Evolutionary conservation across 1,140 invertebrate species (phyloP).

Genomic region (Saccostrea echinata): DNA sequence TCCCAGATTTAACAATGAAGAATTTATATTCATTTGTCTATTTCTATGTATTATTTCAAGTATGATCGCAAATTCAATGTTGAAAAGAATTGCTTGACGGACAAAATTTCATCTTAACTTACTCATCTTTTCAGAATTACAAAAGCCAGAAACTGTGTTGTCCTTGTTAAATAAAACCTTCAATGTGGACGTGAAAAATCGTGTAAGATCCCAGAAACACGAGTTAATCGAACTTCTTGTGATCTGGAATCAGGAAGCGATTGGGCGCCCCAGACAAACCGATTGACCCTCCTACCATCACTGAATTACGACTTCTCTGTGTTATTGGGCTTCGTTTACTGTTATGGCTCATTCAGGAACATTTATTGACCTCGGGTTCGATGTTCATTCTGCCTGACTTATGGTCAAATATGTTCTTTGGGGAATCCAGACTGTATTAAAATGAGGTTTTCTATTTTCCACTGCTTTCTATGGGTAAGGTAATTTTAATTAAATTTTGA

Average conservation of each 20-base stretch:
- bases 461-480: neutral
- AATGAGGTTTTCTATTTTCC: neutral
- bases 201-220: neutral
- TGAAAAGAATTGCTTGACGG: no score
- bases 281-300: neutral
- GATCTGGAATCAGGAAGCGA: neutral
- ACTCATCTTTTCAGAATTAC: no score
- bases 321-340: neutral
- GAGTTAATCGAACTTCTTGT: neutral
- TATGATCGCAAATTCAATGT: no score
- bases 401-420: neutral
- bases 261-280: neutral
- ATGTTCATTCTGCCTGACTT: neutral
- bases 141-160: no score
- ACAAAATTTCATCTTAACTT: no score
- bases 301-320: neutral
- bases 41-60: no score
- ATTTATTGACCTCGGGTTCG: constrained; percentile 30
- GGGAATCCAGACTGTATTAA: neutral
- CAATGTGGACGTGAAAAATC: no score
- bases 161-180: no score
- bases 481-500: neutral
- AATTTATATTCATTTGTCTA: no score
- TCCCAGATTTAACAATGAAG: no score
- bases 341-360: neutral